Conservation (phyloP, 2,888 invertebrate species). For the Ophioninae sp. region DNA sequence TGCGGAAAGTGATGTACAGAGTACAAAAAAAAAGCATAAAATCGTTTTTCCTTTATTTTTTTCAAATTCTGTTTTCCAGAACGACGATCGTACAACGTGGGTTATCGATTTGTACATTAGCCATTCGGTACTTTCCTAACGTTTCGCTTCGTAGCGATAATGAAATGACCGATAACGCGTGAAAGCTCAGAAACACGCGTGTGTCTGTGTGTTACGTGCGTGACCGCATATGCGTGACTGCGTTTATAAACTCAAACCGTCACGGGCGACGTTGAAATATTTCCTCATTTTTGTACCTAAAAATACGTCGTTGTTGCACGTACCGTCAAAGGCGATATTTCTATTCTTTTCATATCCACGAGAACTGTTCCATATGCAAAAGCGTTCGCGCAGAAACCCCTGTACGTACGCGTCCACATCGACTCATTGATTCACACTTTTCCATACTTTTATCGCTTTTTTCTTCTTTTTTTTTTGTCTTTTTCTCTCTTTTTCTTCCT, state of each 20-base stretch:
- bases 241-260: conserved; percentile 4
- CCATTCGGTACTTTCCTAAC: conserved; percentile 53
- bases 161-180: conserved; percentile 59
- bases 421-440: conserved; percentile 72
- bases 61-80: too few species aligned
- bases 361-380: conserved; percentile 3
- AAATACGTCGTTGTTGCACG: conserved; percentile 29
- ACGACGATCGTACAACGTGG: conserved; percentile 56
- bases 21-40: conserved; percentile 22
- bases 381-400: neutral
- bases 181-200: conserved; percentile 57
- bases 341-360: conserved; percentile 25
- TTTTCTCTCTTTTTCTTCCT: conserved; percentile 69
- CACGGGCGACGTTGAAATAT: conserved; percentile 18
- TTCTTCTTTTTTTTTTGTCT: conserved; percentile 67
- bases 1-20: conserved; percentile 16
- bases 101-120: conserved; percentile 76
- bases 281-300: conserved; percentile 27
- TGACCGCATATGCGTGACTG: conserved; percentile 38
- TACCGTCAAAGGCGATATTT: conserved; percentile 63
- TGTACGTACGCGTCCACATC: conserved; percentile 63
- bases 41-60: neutral
- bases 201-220: conserved; percentile 41
- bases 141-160: conserved; percentile 63
- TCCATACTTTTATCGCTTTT: conserved; percentile 73